A percentile compares a stretch with the other conserved stretches of the same genome.
Evolutionary conservation across 2,888 invertebrate genomes (phyloP).

Genomic region (Atherix ibis): DNA sequence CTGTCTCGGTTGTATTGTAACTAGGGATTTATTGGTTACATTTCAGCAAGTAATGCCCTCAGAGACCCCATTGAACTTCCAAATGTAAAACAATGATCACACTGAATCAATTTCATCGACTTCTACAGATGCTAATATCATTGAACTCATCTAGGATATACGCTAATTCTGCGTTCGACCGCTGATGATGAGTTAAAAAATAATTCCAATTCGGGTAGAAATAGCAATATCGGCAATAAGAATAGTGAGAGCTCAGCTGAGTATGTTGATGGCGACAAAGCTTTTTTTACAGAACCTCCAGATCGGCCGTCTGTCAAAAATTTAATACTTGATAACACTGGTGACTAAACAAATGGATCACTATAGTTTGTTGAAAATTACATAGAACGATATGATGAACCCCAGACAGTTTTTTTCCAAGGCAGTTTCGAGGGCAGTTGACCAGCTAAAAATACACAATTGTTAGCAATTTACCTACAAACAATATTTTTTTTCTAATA

Average conservation of each 20-base stretch:
- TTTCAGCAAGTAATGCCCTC: no score
- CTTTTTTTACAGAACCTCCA: constrained; percentile 66
- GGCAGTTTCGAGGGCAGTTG: constrained; percentile 77
- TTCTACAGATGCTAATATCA: no score
- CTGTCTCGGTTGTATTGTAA: no score
- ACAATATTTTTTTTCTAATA: no score
- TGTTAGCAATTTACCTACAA: neutral
- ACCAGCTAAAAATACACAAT: constrained; percentile 85
- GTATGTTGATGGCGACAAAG: constrained; percentile 88
- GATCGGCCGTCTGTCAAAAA: constrained; percentile 55
- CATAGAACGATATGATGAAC: constrained; percentile 65
- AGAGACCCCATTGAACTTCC: no score
- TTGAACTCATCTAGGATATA: constrained; percentile 27
- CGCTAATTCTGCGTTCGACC: constrained; percentile 22
- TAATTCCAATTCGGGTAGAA: constrained; percentile 21
- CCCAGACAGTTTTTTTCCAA: constrained; percentile 80
- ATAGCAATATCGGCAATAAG: constrained; percentile 20
- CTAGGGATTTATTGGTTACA: no score
- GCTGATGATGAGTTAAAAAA: no score
- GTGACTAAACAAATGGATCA: constrained; percentile 72
- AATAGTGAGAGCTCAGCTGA: constrained; percentile 48
- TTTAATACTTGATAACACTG: constrained; percentile 71
- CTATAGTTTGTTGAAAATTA: constrained; percentile 76
- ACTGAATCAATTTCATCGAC: no score
- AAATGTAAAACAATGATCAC: no score